A percentile compares a stretch with the other conserved stretches of the same genome.
Conservation (phyloP, 2,113 vertebrate genomes). For the Lophius piscatorius region DNA sequence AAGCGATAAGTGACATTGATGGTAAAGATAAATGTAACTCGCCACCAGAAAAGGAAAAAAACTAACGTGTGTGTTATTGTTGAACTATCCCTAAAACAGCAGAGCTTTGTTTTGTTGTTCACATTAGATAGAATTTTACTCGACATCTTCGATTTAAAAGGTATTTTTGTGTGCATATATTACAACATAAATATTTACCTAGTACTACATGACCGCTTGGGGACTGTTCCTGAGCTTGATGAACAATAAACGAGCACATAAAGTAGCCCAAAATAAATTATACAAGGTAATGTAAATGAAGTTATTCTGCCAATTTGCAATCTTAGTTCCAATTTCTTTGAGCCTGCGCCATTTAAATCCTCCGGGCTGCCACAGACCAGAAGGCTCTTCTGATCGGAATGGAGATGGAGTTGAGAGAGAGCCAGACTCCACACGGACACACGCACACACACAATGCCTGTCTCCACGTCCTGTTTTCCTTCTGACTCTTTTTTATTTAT, state of each 20-base stretch:
- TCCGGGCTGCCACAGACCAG: constrained; percentile 50
- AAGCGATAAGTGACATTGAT: too few species aligned
- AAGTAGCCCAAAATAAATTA: not conserved
- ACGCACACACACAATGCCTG: constrained; percentile 7
- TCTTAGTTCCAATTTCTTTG: constrained; percentile 55
- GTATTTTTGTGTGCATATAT: not conserved
- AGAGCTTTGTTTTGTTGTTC: too few species aligned
- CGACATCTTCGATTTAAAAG: not conserved
- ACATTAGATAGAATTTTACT: too few species aligned
- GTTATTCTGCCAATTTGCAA: constrained; percentile 41
- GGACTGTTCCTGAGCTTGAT: not conserved
- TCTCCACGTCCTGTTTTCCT: constrained; percentile 20
- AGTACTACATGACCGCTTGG: not conserved
- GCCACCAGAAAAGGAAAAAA: too few species aligned
- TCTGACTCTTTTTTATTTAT: constrained; percentile 24
- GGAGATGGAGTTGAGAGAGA: constrained; percentile 47
- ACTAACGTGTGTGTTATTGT: too few species aligned
- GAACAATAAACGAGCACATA: too few species aligned
- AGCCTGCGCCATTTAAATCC: constrained; percentile 63
- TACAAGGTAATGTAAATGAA: constrained; percentile 25
- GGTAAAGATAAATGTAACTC: too few species aligned
- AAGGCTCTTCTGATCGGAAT: constrained; percentile 59
- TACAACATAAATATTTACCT: constrained; percentile 12
- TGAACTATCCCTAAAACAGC: too few species aligned
- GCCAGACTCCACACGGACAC: constrained; percentile 16